Percentiles rank a stretch among this genome's conserved stretches.
Evolutionary conservation across 2,888 invertebrate genomes (phyloP).

Genomic region (Atrina japonica): DNA sequence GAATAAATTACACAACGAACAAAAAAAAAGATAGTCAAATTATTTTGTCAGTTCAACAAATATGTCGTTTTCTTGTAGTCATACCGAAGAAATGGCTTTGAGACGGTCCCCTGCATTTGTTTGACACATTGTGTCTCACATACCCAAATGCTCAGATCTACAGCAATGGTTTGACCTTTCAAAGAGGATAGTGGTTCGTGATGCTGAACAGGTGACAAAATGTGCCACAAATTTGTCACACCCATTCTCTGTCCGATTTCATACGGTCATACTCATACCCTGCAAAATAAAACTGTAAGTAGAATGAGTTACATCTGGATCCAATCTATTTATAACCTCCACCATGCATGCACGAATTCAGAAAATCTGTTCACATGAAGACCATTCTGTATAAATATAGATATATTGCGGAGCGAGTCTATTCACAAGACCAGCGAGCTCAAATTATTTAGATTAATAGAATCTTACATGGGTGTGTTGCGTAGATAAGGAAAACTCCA

Average conservation of each 20-base stretch:
- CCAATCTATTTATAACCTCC: not conserved
- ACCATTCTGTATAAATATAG: not conserved
- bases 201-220: slow-evolving; percentile 89
- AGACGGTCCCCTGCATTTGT: slow-evolving; percentile 74
- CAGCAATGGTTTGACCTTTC: slow-evolving; percentile 90
- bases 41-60: not conserved
- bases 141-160: slow-evolving; percentile 95
- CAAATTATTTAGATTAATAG: too few species aligned
- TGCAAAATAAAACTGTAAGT: too few species aligned
- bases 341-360: not conserved
- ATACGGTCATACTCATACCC: too few species aligned
- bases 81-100: slow-evolving; percentile 90
- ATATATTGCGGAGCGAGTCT: not conserved
- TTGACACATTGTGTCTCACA: slow-evolving; percentile 87
- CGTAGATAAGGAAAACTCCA: too few species aligned
- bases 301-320: not conserved
- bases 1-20: not conserved
- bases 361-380: not conserved
- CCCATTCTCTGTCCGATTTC: slow-evolving; percentile 92
- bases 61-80: not conserved
- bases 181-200: slow-evolving; percentile 89
- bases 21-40: not conserved
- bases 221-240: slow-evolving; percentile 92
- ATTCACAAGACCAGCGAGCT: too few species aligned
- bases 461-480: too few species aligned